phyloP scores from a whole-genome alignment of 1,140 invertebrate species.

The Bombus vancouverensis region DNA sequence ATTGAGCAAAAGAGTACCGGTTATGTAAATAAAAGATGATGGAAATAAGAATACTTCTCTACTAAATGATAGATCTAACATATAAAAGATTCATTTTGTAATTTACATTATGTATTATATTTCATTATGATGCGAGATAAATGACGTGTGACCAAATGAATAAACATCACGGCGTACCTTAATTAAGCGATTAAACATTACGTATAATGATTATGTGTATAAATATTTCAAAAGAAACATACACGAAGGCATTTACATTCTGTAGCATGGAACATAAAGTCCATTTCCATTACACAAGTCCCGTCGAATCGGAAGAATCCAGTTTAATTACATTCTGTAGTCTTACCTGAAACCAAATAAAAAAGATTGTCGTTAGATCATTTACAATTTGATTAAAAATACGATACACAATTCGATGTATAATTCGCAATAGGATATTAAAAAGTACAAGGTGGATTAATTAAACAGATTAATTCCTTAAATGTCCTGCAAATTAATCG shows the following conservation, averaged over 20 bases:
- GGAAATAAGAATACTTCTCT: background rate
- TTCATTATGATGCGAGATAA: background rate
- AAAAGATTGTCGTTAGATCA: background rate
- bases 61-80: background rate
- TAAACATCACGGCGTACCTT: background rate
- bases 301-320: background rate
- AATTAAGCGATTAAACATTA: background rate
- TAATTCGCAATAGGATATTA: too few species aligned
- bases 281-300: background rate
- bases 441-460: too few species aligned
- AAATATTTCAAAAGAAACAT: background rate
- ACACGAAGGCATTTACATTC: background rate
- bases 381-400: background rate
- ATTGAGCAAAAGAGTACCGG: background rate
- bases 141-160: background rate
- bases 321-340: background rate
- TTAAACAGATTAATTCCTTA: too few species aligned
- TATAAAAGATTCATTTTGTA: background rate
- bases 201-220: background rate
- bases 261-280: background rate
- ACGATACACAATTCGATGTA: background rate
- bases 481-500: too few species aligned
- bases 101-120: background rate
- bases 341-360: slow-evolving; percentile 25
- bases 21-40: background rate